Percentiles rank a stretch among this genome's conserved stretches.
These are phyloP conservation scores for Drosophila equinoxialis DNA, from an alignment of 1,140 invertebrate species.

Conservation along the genomic window DNA sequence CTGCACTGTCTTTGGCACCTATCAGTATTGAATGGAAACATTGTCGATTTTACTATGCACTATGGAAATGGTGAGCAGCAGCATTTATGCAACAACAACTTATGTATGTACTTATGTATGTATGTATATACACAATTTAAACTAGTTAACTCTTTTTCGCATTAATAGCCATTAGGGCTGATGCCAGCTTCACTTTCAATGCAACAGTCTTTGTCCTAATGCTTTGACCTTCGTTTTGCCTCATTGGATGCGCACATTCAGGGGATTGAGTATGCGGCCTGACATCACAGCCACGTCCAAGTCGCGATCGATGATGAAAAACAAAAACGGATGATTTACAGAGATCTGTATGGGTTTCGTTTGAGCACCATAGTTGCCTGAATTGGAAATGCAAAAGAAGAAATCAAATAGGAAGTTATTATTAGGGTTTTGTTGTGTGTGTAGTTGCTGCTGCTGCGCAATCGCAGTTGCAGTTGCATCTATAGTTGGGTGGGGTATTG, in stretches of 20 bases:
- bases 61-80: slow-evolving; percentile 53
- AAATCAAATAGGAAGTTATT: slow-evolving; percentile 60
- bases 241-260: slow-evolving; percentile 89
- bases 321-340: slow-evolving; percentile 90
- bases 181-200: slow-evolving; percentile 60
- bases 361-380: slow-evolving; percentile 79
- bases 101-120: neutral
- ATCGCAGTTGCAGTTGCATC: slow-evolving; percentile 26
- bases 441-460: slow-evolving; percentile 22
- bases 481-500: slow-evolving; percentile 53
- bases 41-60: slow-evolving; percentile 2
- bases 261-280: slow-evolving; percentile 91
- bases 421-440: slow-evolving; percentile 48
- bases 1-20: slow-evolving; percentile 67
- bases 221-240: slow-evolving; percentile 61
- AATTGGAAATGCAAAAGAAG: slow-evolving; percentile 14
- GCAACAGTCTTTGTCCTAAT: slow-evolving; percentile 9
- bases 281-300: slow-evolving; percentile 90
- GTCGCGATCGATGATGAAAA: slow-evolving; percentile 91
- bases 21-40: slow-evolving; percentile 57
- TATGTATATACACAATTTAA: slow-evolving; percentile 57
- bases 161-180: slow-evolving; percentile 38
- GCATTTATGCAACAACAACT: slow-evolving; percentile 47
- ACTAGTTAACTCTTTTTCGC: slow-evolving; percentile 31
- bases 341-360: slow-evolving; percentile 87